A percentile compares a stretch with the other conserved stretches of the same genome.
Conservation (phyloP, 2,113 vertebrate species). For the Mixornis gularis region DNA sequence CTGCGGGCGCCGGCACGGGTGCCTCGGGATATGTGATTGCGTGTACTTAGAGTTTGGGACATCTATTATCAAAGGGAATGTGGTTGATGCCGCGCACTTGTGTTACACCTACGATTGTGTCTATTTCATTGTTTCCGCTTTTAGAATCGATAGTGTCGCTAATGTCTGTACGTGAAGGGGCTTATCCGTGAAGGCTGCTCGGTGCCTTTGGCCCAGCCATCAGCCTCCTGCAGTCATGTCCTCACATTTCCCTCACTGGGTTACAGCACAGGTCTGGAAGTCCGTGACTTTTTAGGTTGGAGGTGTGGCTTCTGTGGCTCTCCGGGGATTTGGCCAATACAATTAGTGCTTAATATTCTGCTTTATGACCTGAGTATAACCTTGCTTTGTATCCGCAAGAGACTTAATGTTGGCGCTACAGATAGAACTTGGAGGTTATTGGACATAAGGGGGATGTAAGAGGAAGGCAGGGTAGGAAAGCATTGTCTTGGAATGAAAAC, state of each 20-base stretch:
- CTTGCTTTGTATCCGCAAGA: background rate
- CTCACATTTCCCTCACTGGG: fast-evolving
- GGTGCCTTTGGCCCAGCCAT: background rate
- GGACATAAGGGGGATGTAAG: background rate
- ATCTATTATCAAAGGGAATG: fast-evolving
- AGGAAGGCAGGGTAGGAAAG: background rate
- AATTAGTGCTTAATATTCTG: background rate
- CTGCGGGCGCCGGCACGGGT: background rate
- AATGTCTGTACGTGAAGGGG: fast-evolving
- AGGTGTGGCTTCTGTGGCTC: background rate
- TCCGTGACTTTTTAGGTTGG: background rate
- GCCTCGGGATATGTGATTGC: fast-evolving
- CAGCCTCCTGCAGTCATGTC: background rate
- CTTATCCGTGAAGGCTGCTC: background rate
- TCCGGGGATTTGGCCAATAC: background rate
- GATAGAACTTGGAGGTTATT: background rate
- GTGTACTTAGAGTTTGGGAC: fast-evolving
- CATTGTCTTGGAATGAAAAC: background rate
- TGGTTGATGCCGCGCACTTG: fast-evolving
- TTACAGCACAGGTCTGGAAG: background rate
- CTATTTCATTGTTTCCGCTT: fast-evolving
- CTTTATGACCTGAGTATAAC: background rate
- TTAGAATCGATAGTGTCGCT: fast-evolving
- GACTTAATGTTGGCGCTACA: background rate
- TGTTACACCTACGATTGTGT: fast-evolving